Evolutionary conservation across 2,113 vertebrate species (phyloP), one percentile per base, ranked within the genome.

Genomic region (Brachyhypopomus gauderio): DNA sequence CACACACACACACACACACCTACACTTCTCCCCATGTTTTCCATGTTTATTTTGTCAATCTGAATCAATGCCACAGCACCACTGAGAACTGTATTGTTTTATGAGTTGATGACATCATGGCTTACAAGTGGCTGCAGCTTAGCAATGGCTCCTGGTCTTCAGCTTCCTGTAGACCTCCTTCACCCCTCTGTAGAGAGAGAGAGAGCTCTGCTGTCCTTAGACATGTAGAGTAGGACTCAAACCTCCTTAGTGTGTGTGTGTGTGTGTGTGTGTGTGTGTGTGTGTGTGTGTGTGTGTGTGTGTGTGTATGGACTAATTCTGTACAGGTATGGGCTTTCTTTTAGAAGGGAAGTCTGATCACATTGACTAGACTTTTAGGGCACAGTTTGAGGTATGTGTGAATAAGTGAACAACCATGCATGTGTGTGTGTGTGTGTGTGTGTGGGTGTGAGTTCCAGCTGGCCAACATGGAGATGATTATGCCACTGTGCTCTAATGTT

Each of bases 41-140:
- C 78, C 64, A 23, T 88, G 86, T 92, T 91, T 89, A 89, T 90
- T 85, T 89, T 88, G 83, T 90, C 82, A 85, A 87, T 91, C 84
- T 88, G 90, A 85, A 90, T 89, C 88, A 89, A 90, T 90, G 80
- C 85, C 85, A 85, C 55, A 0, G 82, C 84, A 74, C 90, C 82
- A 12, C 70, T 0, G 88, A 89, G 91, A 87, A 89, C 89, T 82
- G 87, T 90, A 90, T 87, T 80, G 83, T 92, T 92, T 92, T 91
- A 92, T 88, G 81, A 88, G 73, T 83, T 90, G 87, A 81, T 91
- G 89, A 92, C 89, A 93, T 92, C 89, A 92, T 89, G 86, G 87
- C 83, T 90, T 87, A 91, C 90, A 88, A 80, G 66, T 77, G 80
- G 48, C 45, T 76, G 87, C 75, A 90, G 87, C 89, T 84, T 85